These are phyloP conservation scores for Athalia cordata DNA, from an alignment of 2,888 invertebrate genomes.

Conservation along the genomic window DNA sequence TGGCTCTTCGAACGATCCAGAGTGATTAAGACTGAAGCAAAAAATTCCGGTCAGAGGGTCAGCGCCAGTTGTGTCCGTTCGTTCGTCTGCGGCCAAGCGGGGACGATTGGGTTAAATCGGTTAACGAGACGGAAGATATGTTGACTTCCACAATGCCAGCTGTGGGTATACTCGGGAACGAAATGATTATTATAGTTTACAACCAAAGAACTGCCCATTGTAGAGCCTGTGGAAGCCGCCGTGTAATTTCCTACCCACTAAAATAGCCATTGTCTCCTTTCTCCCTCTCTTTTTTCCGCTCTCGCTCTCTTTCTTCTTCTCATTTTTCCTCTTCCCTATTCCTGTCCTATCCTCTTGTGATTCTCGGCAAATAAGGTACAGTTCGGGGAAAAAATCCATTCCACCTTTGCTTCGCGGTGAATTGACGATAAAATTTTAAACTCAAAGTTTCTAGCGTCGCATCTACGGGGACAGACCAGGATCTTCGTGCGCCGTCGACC, in stretches of 20 bases:
- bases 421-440: not conserved
- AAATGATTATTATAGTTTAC: slow-evolving; percentile 74
- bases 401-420: not conserved
- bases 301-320: slow-evolving; percentile 63
- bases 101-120: slow-evolving; percentile 49
- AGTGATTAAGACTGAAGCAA: slow-evolving; percentile 12
- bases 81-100: slow-evolving; percentile 42
- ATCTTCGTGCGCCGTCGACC: not conserved
- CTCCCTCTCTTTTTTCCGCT: slow-evolving; percentile 52
- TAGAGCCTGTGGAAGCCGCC: slow-evolving; percentile 72
- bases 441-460: not conserved
- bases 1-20: slow-evolving; percentile 9
- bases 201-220: slow-evolving; percentile 73
- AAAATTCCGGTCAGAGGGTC: slow-evolving; percentile 42
- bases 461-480: not conserved
- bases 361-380: slow-evolving; percentile 73
- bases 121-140: slow-evolving; percentile 74
- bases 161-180: slow-evolving; percentile 60
- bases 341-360: slow-evolving; percentile 67
- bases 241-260: slow-evolving; percentile 74
- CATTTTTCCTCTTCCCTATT: slow-evolving; percentile 52
- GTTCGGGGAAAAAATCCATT: slow-evolving; percentile 53
- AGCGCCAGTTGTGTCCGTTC: slow-evolving; percentile 25
- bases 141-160: slow-evolving; percentile 68
- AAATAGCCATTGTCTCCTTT: slow-evolving; percentile 70